A percentile compares a stretch with the other conserved stretches of the same genome.
phyloP scores from a whole-genome alignment of 2,888 invertebrate species.

The Candidula unifasciata region DNA sequence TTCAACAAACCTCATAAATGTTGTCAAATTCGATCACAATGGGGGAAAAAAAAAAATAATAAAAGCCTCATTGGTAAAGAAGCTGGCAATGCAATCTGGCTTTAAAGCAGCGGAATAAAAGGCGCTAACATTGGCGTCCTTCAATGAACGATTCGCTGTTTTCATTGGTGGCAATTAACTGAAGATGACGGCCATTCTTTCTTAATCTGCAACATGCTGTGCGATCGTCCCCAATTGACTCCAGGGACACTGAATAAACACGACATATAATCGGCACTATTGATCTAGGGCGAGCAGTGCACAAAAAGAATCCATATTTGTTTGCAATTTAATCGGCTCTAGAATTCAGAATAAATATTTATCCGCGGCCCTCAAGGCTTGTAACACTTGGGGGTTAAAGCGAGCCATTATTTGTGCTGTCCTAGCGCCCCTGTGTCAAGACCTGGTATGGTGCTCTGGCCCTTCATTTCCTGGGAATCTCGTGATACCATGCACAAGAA shows the following conservation, averaged over 20 bases:
- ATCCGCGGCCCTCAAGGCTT: conserved; percentile 47
- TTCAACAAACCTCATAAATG: neutral
- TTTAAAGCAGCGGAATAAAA: conserved; percentile 22
- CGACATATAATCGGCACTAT: conserved; percentile 39
- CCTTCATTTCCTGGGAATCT: conserved; percentile 53
- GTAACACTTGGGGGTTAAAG: conserved; percentile 47
- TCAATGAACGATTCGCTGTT: conserved; percentile 38
- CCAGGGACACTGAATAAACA: conserved; percentile 38
- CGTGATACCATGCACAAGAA: conserved; percentile 50
- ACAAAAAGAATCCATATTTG: conserved; percentile 47
- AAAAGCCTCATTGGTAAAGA: neutral
- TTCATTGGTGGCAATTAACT: conserved; percentile 47
- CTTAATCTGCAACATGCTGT: conserved; percentile 45
- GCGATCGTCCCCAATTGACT: conserved; percentile 38
- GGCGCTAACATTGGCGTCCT: neutral
- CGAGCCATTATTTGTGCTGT: conserved; percentile 50
- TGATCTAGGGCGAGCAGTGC: conserved; percentile 25
- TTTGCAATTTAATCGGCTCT: conserved; percentile 47
- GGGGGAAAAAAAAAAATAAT: neutral
- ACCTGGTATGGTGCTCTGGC: conserved; percentile 35
- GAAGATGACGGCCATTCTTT: conserved; percentile 35
- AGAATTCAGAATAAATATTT: conserved; percentile 52
- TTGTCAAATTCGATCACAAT: neutral
- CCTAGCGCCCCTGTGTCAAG: conserved; percentile 44
- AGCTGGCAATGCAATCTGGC: neutral